Conservation (phyloP, 2,888 invertebrate genomes). For the Carabus problematicus region DNA sequence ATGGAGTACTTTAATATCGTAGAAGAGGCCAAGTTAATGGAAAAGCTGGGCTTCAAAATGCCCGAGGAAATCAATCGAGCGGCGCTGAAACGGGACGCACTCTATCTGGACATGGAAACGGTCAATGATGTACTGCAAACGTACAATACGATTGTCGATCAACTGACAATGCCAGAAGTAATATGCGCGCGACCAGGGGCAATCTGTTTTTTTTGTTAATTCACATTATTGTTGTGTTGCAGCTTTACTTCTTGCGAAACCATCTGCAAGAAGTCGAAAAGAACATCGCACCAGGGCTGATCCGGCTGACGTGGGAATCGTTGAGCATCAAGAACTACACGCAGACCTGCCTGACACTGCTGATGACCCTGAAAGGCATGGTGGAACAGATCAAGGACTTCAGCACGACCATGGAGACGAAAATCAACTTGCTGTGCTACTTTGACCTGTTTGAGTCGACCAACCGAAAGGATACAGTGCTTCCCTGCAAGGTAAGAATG, state of each 20-base stretch:
- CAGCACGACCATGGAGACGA: conserved; percentile 66
- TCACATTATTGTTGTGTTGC: conserved; percentile 44
- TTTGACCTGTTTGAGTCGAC: conserved; percentile 64
- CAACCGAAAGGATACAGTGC: conserved; percentile 30
- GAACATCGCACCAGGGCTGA: conserved; percentile 80
- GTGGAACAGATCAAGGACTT: conserved; percentile 75
- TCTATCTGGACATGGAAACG: conserved; percentile 71
- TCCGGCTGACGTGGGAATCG: conserved; percentile 86
- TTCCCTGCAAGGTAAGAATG: conserved; percentile 29
- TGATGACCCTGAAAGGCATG: conserved; percentile 70
- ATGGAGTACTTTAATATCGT: conserved; percentile 71
- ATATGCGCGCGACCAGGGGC: conserved; percentile 33
- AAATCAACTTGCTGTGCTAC: conserved; percentile 64
- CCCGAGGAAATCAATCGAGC: conserved; percentile 63
- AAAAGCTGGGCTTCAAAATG: conserved; percentile 70
- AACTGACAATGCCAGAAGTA: conserved; percentile 76
- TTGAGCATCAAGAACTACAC: conserved; percentile 81
- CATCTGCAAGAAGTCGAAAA: conserved; percentile 76
- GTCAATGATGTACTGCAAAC: conserved; percentile 66
- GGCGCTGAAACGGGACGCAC: conserved; percentile 68
- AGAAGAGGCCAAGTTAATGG: conserved; percentile 77
- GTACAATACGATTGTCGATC: conserved; percentile 71
- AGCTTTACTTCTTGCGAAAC: conserved; percentile 72
- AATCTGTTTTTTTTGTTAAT: conserved; percentile 1
- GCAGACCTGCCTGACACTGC: conserved; percentile 62